Percentiles rank a stretch among this genome's conserved stretches.
Conservation (phyloP, 23 tunicate genomes). For the Corella eumyota region DNA sequence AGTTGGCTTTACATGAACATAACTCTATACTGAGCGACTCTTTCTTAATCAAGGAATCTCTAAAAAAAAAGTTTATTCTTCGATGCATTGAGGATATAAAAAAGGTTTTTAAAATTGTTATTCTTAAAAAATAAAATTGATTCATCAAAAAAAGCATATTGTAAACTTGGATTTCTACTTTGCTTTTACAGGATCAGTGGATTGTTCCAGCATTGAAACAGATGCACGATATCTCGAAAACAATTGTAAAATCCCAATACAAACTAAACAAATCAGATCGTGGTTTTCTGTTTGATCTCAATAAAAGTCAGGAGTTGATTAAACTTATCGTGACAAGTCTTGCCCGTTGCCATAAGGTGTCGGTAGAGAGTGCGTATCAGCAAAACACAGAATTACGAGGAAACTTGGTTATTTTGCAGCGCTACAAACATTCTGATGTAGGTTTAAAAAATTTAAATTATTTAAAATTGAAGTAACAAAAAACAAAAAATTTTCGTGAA, state of each 20-base stretch:
- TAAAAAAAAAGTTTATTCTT: constrained; percentile 46
- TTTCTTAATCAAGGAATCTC: constrained; percentile 22
- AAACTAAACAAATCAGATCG: constrained; percentile 49
- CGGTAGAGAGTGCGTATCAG: constrained; percentile 29
- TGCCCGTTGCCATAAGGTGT: constrained; percentile 48
- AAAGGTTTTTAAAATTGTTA: constrained; percentile 47
- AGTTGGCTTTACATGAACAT: constrained; percentile 48
- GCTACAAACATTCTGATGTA: constrained; percentile 72
- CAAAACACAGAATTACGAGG: constrained; percentile 46
- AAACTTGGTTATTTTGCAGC: constrained; percentile 29
- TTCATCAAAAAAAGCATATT: no score
- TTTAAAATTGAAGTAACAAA: not conserved
- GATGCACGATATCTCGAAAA: constrained; percentile 46
- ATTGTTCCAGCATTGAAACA: constrained; percentile 70
- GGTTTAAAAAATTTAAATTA: constrained; percentile 1
- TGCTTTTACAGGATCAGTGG: constrained; percentile 52
- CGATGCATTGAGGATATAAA: constrained; percentile 67
- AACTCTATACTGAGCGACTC: constrained; percentile 52
- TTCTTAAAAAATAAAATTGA: no score
- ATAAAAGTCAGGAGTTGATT: constrained; percentile 42
- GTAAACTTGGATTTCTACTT: no score
- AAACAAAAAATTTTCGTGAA: not conserved
- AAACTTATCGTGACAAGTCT: constrained; percentile 60
- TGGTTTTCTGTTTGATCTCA: constrained; percentile 44
- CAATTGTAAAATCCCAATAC: constrained; percentile 24